Evolutionary conservation across 2,888 invertebrate genomes (phyloP), one percentile per base, ranked within the genome.

Genomic region (Stomorhina lunata): DNA sequence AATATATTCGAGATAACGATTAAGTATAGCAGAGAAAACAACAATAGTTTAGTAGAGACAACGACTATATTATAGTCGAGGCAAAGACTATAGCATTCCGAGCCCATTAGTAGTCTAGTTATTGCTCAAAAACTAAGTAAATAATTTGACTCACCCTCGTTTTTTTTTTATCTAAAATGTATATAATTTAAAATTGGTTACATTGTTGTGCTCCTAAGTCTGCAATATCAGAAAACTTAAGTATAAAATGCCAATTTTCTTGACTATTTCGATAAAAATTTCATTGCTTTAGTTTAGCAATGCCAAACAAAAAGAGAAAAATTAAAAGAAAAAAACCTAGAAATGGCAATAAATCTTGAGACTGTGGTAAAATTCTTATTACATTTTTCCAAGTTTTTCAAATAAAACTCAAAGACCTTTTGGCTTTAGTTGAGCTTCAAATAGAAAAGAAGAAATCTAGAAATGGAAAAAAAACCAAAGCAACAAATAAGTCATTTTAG

Each of bases 271-370:
- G 10, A 32, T 68, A 40, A 77, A 50, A 68, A 40, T 61, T 12
- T 75, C 53, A 61, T 61, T 34, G 72, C 53, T 59, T 77, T 55
- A 15, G 37, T 69, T 57, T 45, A 32, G 22, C 22, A n/a, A n/a
- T 66, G 10, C n/a, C 17, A 43, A 17, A 43, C 1, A 15, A 40
- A 5, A 50, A 50, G 7, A 10, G n/a, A n/a, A n/a, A n/a, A n/a
- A n/a, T n/a, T n/a, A 15, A 37, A 27, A 29, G 27, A 37, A 37
- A 63, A 45, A 43, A 12, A 43, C n/a, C n/a, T 4, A 22, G 59
- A 43, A 71, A 71, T 55, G 45, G 25, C 76, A 75, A 75, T 80
- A 83, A 80, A 80, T 83, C 55, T 76, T 76, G 50, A n/a, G 76
- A 66, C 53, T 71, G 59, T 55, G 59, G 68, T 53, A 25, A 76